Base-by-base conservation (phyloP, 2,797 vertebrate genomes). In the Argya squamiceps region DNA sequence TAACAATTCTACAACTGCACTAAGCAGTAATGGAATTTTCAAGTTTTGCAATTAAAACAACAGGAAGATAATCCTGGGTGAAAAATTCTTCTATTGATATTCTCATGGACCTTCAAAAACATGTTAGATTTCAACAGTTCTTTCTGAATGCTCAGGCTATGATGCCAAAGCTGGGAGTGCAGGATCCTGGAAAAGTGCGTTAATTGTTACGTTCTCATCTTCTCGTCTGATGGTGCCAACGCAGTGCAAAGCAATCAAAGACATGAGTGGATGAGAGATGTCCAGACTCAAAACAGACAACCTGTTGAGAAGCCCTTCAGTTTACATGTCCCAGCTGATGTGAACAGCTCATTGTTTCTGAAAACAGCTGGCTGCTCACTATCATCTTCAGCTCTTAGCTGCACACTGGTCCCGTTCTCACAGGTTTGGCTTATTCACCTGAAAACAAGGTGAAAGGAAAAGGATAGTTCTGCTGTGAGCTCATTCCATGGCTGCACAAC, bases 151-250 rank as follows among this genome's bases (percentile, higher is more conserved):
- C 29, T 50, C 77, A 70, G 39, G 44, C 22, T 65, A 10, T 1
- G 5, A 37, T 3, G 7, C 20, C 37, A 15, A 27, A 46, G 46
- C 15, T 52, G 20, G 16, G 77, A 70, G 64, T 1, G 1, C 16
- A 46, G 9, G 24, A 85, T 23, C 37, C 26, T 53, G 30, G 34
- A 15, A 29, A 70, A 59, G 27, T 21, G 19, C 8, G 23, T n/a
- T 71, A 49, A 30, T n/a, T 59, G 43, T 17, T 53, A 24, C 30
- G 39, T 15, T 60, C 59, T 64, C 52, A 26, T 24, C 32, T 46
- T 60, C 53, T 1, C 2, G 8, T 50, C 37, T 0, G 2, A 32
- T 15, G 30, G 43, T 32, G 7, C 19, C 0, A 1, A 24, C 18
- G 24, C 5, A 37, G 12, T 36, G 20, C 26, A 34, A 79, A 79